Evolutionary conservation across 2,888 invertebrate species (phyloP).

Genomic region (Epistrophella euchroma): DNA sequence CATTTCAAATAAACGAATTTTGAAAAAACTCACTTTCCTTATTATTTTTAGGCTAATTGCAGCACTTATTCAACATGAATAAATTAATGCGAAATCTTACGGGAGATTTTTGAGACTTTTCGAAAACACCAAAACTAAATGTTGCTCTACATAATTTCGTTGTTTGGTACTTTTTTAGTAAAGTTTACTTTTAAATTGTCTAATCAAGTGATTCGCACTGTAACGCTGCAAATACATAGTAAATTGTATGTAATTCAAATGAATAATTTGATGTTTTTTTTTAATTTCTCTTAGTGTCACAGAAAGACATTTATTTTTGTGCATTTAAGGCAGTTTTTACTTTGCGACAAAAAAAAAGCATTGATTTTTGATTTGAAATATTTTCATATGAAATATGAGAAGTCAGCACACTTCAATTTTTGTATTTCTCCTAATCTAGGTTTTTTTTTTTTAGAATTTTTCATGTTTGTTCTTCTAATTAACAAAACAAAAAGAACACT

Average conservation of each 20-base stretch:
- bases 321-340: slow-evolving; percentile 1
- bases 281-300: not conserved
- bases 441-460: not conserved
- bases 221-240: too few relatives aligned
- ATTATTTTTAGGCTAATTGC: too few relatives aligned
- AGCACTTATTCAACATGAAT: too few relatives aligned
- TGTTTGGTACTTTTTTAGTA: too few relatives aligned
- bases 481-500: not conserved
- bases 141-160: too few relatives aligned
- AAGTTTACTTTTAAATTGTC: not conserved
- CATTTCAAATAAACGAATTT: too few relatives aligned
- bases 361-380: too few relatives aligned
- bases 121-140: not conserved
- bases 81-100: too few relatives aligned
- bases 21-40: too few relatives aligned
- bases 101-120: too few relatives aligned
- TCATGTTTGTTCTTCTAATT: not conserved
- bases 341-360: not conserved
- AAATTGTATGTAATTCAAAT: not conserved
- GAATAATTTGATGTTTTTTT: slow-evolving; percentile 4
- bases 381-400: too few relatives aligned
- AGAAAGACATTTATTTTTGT: slow-evolving; percentile 7
- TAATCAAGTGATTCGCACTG: not conserved
- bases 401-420: not conserved
- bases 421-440: not conserved